Percentiles rank a stretch among this genome's conserved stretches.
phyloP scores from a whole-genome alignment of 1,140 invertebrate genomes.

The Steinernema khuongi region DNA sequence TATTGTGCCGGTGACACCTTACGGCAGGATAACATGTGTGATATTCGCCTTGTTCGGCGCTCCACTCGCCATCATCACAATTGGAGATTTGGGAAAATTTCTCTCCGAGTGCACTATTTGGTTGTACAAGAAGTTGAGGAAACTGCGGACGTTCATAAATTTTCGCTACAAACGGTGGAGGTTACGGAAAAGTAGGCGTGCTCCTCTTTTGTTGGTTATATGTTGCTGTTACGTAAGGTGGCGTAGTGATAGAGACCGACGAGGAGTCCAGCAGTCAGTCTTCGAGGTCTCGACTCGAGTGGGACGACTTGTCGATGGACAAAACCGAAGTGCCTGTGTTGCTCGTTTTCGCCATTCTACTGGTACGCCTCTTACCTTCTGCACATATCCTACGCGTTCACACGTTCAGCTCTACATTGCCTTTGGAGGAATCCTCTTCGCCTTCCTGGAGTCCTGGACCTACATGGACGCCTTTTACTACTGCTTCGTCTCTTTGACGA shows the following conservation, averaged over 20 bases:
- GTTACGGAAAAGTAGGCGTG: constrained; percentile 34
- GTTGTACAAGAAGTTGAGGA: constrained; percentile 45
- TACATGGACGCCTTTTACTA: constrained; percentile 78
- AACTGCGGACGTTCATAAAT: constrained; percentile 12
- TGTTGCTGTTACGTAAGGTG: constrained; percentile 1
- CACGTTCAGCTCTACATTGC: constrained; percentile 64
- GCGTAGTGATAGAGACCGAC: constrained; percentile 30
- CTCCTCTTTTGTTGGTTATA: not conserved
- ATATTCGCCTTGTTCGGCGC: constrained; percentile 75
- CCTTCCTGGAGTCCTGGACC: constrained; percentile 76
- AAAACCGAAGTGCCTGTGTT: constrained; percentile 56
- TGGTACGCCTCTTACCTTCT: constrained; percentile 39
- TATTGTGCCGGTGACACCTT: constrained; percentile 77
- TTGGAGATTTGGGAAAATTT: constrained; percentile 58
- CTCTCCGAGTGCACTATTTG: constrained; percentile 58
- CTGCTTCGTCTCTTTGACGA: constrained; percentile 78
- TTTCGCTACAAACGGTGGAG: constrained; percentile 31
- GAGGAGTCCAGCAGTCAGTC: not conserved
- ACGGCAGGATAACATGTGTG: constrained; percentile 77
- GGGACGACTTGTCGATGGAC: constrained; percentile 42
- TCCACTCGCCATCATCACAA: constrained; percentile 69
- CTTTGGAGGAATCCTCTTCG: constrained; percentile 75
- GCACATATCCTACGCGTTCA: too few relatives aligned
- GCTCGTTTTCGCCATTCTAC: constrained; percentile 53
- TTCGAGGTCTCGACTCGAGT: constrained; percentile 22